These are phyloP conservation scores for Matsumurasca onukii DNA, from an alignment of 1,140 invertebrate genomes.

Conservation along the genomic window DNA sequence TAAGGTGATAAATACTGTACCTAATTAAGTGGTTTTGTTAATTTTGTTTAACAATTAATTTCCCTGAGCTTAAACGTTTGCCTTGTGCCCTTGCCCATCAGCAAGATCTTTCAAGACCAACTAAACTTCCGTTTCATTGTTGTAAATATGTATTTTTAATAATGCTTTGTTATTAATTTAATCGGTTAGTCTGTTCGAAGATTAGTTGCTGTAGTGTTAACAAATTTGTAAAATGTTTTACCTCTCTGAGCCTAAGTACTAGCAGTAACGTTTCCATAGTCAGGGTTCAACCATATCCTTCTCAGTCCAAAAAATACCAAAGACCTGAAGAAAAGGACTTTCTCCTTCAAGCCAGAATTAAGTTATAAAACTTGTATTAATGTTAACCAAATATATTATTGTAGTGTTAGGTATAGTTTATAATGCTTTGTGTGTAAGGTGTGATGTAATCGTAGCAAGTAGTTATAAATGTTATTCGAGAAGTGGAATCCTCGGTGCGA, in stretches of 20 bases:
- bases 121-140: background rate
- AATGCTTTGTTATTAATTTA: slow-evolving; percentile 25
- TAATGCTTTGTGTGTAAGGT: slow-evolving; percentile 26
- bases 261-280: slow-evolving; percentile 18
- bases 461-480: slow-evolving; percentile 21
- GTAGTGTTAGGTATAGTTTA: slow-evolving; percentile 29
- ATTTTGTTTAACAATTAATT: background rate
- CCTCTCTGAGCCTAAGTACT: slow-evolving; percentile 16
- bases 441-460: slow-evolving; percentile 12
- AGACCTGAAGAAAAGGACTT: slow-evolving; percentile 22
- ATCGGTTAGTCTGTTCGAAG: background rate
- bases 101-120: background rate
- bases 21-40: background rate
- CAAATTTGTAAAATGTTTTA: slow-evolving; percentile 17
- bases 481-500: background rate
- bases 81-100: slow-evolving; percentile 5
- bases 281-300: slow-evolving; percentile 21
- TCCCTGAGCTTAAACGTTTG: background rate
- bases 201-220: slow-evolving; percentile 18
- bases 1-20: background rate
- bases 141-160: slow-evolving; percentile 24
- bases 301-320: slow-evolving; percentile 24
- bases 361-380: slow-evolving; percentile 26
- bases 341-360: slow-evolving; percentile 22
- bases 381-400: slow-evolving; percentile 31